These are phyloP conservation scores for Volucella inflata DNA, from an alignment of 2,888 invertebrate genomes.

Conservation along the genomic window DNA sequence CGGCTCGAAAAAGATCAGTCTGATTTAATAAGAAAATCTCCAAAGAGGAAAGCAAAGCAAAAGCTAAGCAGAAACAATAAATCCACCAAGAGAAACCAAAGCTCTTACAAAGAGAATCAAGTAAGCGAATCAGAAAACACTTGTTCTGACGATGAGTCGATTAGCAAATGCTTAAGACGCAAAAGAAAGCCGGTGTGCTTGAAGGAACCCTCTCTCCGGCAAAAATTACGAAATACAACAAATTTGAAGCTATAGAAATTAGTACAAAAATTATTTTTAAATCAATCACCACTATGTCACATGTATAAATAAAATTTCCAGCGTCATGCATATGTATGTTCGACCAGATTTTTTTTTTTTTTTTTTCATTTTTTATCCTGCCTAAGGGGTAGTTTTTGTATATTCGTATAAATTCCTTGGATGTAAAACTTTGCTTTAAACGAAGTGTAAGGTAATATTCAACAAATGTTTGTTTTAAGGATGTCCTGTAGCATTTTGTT, in stretches of 20 bases:
- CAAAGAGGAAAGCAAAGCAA: background rate
- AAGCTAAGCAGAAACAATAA: background rate
- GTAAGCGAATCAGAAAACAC: conserved; percentile 32
- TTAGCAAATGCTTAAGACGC: background rate
- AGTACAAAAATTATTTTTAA: too few relatives aligned
- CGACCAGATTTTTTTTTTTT: too few relatives aligned
- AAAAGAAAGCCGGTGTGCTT: conserved; percentile 33
- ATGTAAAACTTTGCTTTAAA: too few relatives aligned
- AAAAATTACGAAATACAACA: conserved; percentile 60
- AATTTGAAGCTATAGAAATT: conserved; percentile 34
- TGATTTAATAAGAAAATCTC: background rate
- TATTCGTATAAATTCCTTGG: too few relatives aligned
- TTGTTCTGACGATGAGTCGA: conserved; percentile 48
- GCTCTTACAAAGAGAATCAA: conserved; percentile 40
- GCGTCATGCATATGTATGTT: too few relatives aligned
- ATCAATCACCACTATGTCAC: too few relatives aligned
- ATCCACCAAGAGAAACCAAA: background rate
- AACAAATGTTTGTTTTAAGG: too few relatives aligned
- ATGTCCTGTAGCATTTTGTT: too few relatives aligned
- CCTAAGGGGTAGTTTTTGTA: too few relatives aligned
- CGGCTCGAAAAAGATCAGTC: background rate
- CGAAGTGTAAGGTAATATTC: too few relatives aligned
- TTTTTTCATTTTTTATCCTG: too few relatives aligned
- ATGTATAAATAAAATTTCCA: too few relatives aligned
- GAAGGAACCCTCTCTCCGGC: conserved; percentile 53